Base-by-base conservation (phyloP, 1,140 invertebrate genomes). In the Saxidomus purpurata region DNA sequence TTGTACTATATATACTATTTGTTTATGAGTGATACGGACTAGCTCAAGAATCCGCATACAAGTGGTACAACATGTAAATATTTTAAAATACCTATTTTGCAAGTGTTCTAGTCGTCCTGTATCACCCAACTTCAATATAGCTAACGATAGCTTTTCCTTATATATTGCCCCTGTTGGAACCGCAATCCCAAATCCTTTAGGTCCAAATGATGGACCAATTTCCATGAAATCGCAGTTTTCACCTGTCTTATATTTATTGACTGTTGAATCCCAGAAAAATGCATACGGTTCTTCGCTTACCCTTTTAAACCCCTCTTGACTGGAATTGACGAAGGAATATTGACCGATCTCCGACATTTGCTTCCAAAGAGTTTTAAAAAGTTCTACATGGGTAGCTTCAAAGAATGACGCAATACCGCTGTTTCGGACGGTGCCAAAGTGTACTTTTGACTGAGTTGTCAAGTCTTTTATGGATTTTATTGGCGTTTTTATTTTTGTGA, bases 281-380 rank as follows among this genome's bases (percentile, higher is more conserved):
- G 95, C 95, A 88, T 95, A 96, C 59, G 95, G 91, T 25, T 93
- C 94, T n/a, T 93, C 81, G 77, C 94, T 94, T 15, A 95, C 95
- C 87, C 93, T 93, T 40, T 90, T 77, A 59, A 93, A 94, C 0
- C 95, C 95, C 63, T 93, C 91, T 34, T 91, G 89, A 15, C 91
- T 93, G 31, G 90, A 94, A 34, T 89, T 90, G 13, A 94, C 93
- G 91, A 95, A 94, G 52, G 93, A 94, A 13, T 91, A 92, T 0
- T 93, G 93, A 0, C 94, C 93, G 25, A 95, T 89, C 87, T 95
- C 94, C 0, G 93, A 93, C 94, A 95, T 95, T 49, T 94, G 93
- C 13, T 92, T 91, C 99, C 99, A 99, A 99, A 99, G 99, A 96
- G 98, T 99, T 94, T 98, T 97, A 95, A 99, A 99, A 52, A 98